A percentile compares a stretch with the other conserved stretches of the same genome.
These are phyloP conservation scores for Heteromyza rotundicornis DNA, from an alignment of 2,888 invertebrate genomes.

Conservation along the genomic window DNA sequence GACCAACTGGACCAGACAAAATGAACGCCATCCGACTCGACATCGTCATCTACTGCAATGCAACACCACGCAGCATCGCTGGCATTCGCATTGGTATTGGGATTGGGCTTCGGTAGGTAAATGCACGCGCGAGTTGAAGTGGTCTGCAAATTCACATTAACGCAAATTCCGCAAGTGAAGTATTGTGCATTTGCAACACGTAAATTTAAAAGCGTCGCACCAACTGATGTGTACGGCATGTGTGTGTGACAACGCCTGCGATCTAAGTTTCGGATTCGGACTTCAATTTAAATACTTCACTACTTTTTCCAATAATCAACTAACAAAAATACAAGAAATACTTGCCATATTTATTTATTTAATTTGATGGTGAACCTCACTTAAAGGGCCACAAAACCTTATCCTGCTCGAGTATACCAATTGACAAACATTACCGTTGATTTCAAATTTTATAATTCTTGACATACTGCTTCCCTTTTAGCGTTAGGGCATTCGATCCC, in stretches of 20 bases:
- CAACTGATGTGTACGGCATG: conserved; percentile 29
- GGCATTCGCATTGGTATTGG: conserved; percentile 9
- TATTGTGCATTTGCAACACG: conserved; percentile 55
- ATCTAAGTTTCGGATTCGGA: too few species aligned
- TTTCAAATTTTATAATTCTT: too few species aligned
- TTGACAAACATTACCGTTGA: too few species aligned
- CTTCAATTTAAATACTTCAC: too few species aligned
- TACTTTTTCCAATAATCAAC: too few species aligned
- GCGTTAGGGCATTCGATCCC: too few species aligned
- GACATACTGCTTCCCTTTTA: too few species aligned
- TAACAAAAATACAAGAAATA: too few species aligned
- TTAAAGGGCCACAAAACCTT: too few species aligned
- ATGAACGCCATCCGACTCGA: conserved; percentile 37
- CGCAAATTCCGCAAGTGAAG: conserved; percentile 54
- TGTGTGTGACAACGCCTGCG: background rate
- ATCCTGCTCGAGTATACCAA: too few species aligned
- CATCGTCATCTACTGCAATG: conserved; percentile 8
- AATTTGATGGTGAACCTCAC: too few species aligned
- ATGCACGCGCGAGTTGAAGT: conserved; percentile 43
- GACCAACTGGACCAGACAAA: conserved; percentile 35
- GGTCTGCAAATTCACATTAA: conserved; percentile 55
- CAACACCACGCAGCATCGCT: background rate
- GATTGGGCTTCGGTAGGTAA: conserved; percentile 20
- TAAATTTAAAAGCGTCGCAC: conserved; percentile 51
- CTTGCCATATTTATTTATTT: too few species aligned